Evolutionary conservation across 2,888 invertebrate species (phyloP).

Genomic region (Agonum fuliginosum): DNA sequence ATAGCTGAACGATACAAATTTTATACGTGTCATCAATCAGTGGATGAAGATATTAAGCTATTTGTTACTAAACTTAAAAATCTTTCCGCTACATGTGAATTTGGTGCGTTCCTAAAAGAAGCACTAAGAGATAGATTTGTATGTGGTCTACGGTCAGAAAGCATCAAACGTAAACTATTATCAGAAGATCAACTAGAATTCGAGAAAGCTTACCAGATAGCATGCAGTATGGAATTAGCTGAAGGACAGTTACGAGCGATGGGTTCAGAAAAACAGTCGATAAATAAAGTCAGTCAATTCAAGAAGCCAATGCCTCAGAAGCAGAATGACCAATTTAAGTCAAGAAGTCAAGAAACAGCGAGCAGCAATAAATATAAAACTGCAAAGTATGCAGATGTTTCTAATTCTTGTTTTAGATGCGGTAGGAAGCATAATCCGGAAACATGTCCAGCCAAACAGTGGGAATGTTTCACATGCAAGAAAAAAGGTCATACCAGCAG

Average conservation of each 20-base stretch:
- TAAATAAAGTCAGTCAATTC: not conserved
- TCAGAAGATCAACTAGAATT: not conserved
- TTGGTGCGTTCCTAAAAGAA: conserved; percentile 1
- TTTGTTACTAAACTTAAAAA: not conserved
- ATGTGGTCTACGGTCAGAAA: not conserved
- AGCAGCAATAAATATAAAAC: not conserved
- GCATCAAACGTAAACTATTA: not conserved
- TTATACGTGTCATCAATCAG: not conserved
- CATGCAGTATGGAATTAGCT: not conserved
- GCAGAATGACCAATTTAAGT: too few species aligned
- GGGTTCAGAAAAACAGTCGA: not conserved
- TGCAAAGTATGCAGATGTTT: too few species aligned
- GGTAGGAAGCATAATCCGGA: conserved; percentile 41
- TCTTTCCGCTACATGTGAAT: not conserved
- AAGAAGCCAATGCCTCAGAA: not conserved
- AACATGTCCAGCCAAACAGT: conserved; percentile 45
- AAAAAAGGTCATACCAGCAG: conserved; percentile 39
- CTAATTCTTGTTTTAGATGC: conserved; percentile 31
- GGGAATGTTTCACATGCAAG: conserved; percentile 44
- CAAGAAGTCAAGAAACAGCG: too few species aligned
- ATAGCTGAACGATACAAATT: conserved; percentile 7
- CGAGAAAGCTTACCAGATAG: not conserved
- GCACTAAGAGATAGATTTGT: conserved; percentile 2
- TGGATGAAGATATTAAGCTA: conserved; percentile 2
- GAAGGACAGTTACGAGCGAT: not conserved